phyloP scores from a whole-genome alignment of 2,888 invertebrate genomes.

The Hemaris fuciformis region DNA sequence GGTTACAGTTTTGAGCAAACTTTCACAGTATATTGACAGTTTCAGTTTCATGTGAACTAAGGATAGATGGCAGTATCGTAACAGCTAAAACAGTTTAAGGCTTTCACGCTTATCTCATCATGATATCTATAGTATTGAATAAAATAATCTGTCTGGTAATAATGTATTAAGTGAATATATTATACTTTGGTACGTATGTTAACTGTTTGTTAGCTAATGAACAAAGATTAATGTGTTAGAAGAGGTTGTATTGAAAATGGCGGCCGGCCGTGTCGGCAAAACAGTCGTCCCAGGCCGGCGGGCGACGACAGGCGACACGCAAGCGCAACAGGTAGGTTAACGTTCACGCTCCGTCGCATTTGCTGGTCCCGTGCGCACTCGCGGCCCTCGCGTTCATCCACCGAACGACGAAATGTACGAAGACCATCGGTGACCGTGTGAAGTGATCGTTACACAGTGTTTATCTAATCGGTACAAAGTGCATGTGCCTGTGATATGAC shows the following conservation, averaged over 20 bases:
- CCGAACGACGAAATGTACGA: conserved; percentile 65
- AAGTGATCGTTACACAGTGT: conserved; percentile 64
- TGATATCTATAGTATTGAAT: background rate
- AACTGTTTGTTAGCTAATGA: background rate
- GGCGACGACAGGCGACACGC: conserved; percentile 66
- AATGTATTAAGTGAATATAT: background rate
- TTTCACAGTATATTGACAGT: background rate
- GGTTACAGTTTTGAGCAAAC: background rate
- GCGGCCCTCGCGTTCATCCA: conserved; percentile 58
- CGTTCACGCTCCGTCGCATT: conserved; percentile 78
- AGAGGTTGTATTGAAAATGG: conserved; percentile 58
- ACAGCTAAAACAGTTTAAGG: conserved; percentile 57
- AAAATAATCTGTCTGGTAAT: background rate
- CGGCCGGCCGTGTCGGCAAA: conserved; percentile 62
- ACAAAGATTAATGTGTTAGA: background rate
- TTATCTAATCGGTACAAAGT: conserved; percentile 43
- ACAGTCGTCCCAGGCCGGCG: conserved; percentile 59
- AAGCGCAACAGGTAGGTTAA: conserved; percentile 80
- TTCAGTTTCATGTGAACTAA: background rate
- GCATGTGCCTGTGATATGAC: conserved; percentile 64
- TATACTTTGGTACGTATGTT: background rate
- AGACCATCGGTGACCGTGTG: conserved; percentile 67
- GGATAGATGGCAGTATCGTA: conserved; percentile 47
- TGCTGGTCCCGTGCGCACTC: conserved; percentile 71
- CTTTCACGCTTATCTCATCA: conserved; percentile 40